Evolutionary conservation across 2,888 invertebrate species (phyloP).

Genomic region (Podabrus alpinus): DNA sequence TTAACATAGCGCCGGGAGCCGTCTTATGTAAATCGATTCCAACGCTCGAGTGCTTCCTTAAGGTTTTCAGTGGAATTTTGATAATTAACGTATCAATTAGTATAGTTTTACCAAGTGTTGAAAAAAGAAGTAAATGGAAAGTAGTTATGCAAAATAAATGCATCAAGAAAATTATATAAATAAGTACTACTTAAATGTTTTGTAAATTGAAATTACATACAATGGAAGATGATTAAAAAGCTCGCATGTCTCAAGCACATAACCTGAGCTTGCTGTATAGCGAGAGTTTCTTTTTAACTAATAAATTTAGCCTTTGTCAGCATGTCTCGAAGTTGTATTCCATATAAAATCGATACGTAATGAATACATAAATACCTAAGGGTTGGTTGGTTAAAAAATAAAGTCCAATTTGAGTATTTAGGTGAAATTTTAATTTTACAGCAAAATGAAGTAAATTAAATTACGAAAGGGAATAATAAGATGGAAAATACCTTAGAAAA

Average conservation of each 20-base stretch:
- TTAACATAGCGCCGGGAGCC: background rate
- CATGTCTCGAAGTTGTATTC: conserved; percentile 26
- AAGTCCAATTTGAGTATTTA: background rate
- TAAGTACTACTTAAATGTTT: background rate
- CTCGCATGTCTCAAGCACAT: conserved; percentile 14
- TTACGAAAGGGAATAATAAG: background rate
- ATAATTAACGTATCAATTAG: background rate
- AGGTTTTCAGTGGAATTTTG: background rate
- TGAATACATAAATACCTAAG: conserved; percentile 8
- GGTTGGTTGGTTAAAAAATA: background rate
- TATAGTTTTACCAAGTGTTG: background rate
- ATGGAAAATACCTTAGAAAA: background rate
- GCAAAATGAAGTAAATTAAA: background rate
- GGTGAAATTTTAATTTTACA: background rate
- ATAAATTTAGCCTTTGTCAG: conserved; percentile 31
- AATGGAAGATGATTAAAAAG: conserved; percentile 4
- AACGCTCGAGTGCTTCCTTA: background rate
- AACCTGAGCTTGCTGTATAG: conserved; percentile 13
- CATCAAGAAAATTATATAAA: background rate
- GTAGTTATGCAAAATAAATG: background rate
- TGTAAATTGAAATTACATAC: background rate
- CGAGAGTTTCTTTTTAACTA: conserved; percentile 12
- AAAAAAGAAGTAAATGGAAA: background rate
- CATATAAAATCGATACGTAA: conserved; percentile 15
- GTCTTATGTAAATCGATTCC: background rate